These are phyloP conservation scores for Passer domesticus DNA, from an alignment of 2,113 vertebrate genomes.

Conservation along the genomic window DNA sequence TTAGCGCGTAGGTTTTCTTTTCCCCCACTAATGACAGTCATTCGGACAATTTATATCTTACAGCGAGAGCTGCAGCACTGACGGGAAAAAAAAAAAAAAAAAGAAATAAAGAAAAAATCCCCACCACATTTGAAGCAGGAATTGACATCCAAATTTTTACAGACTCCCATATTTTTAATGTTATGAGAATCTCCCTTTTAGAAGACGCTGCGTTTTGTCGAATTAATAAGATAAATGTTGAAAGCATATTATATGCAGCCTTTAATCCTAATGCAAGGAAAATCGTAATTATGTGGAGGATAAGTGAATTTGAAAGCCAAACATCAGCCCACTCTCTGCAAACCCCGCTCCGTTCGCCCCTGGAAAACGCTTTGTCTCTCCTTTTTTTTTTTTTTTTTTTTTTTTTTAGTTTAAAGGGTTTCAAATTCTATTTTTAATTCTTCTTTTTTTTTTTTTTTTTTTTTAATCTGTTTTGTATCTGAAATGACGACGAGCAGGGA, in stretches of 20 bases:
- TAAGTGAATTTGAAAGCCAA: conserved; percentile 57
- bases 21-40: neutral
- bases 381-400: neutral
- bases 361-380: conserved; percentile 37
- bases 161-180: conserved; percentile 22
- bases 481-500: neutral
- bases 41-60: conserved; percentile 30
- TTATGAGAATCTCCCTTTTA: conserved; percentile 16
- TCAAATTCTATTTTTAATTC: neutral
- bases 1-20: neutral
- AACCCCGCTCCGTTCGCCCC: neutral
- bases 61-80: neutral
- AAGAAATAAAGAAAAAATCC: fast-evolving
- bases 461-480: neutral
- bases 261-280: conserved; percentile 68
- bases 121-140: neutral
- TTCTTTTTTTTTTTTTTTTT: neutral
- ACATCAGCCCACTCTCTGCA: conserved; percentile 23
- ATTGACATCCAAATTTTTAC: conserved; percentile 28
- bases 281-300: conserved; percentile 51
- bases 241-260: conserved; percentile 53
- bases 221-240: conserved; percentile 64
- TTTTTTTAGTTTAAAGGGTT: neutral
- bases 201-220: conserved; percentile 26
- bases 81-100: fast-evolving